Evolutionary conservation across 2,797 vertebrate genomes (phyloP).

Genomic region (Oreochromis grahami): DNA sequence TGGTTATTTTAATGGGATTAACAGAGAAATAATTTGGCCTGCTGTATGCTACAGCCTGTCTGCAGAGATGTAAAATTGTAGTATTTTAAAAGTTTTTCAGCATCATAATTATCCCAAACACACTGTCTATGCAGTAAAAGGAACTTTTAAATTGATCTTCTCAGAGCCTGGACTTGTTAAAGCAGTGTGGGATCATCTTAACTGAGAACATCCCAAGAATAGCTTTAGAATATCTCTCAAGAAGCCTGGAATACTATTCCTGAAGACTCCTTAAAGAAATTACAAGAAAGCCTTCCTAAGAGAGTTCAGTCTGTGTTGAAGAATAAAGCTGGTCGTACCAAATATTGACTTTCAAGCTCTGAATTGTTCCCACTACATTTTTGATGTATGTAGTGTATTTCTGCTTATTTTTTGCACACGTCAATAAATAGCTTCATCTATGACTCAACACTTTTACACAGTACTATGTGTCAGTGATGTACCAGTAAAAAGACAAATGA

Average conservation of each 20-base stretch:
- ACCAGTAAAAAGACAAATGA: neutral
- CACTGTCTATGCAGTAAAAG: neutral
- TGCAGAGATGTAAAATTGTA: neutral
- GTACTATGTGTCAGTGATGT: neutral
- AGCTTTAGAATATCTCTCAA: neutral
- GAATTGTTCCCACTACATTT: neutral
- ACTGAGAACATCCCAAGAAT: neutral
- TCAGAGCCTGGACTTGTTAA: neutral
- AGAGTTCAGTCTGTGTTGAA: neutral
- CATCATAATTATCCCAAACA: neutral
- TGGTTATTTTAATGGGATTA: neutral
- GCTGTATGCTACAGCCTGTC: neutral
- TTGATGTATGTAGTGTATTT: neutral
- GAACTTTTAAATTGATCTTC: neutral
- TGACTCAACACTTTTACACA: neutral
- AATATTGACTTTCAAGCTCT: neutral
- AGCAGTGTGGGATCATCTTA: neutral
- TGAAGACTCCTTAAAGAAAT: neutral
- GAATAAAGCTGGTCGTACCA: neutral
- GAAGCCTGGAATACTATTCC: neutral
- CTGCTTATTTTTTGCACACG: neutral
- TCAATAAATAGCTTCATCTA: neutral
- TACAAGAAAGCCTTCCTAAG: neutral
- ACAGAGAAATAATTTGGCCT: neutral
- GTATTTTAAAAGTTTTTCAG: neutral